Conservation (phyloP, 2,888 invertebrate species). For the Phortica okadai region DNA sequence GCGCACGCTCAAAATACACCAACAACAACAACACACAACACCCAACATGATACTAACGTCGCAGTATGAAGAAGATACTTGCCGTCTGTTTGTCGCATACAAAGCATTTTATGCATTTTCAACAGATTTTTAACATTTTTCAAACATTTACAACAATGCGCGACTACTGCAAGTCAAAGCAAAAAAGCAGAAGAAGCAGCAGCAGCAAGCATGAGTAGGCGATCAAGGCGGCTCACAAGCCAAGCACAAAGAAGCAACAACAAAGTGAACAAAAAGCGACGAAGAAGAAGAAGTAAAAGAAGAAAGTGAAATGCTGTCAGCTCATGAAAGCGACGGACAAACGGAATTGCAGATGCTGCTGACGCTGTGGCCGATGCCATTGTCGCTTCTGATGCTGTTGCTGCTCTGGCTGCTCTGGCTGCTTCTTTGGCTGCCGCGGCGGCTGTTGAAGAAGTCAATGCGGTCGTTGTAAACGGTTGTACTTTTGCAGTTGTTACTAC, state of each 20-base stretch:
- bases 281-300: slow-evolving; percentile 35
- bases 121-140: slow-evolving; percentile 43
- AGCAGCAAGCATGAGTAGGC: not conserved
- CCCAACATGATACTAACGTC: not conserved
- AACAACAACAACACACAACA: not conserved
- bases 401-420: slow-evolving; percentile 28
- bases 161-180: not conserved
- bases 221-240: not conserved
- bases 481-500: slow-evolving; percentile 28
- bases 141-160: slow-evolving; percentile 1
- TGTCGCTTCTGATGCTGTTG: slow-evolving; percentile 41
- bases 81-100: not conserved
- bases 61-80: not conserved
- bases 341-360: slow-evolving; percentile 59
- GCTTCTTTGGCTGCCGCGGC: slow-evolving; percentile 22
- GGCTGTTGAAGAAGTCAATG: slow-evolving; percentile 46
- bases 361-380: slow-evolving; percentile 51
- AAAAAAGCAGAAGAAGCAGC: not conserved
- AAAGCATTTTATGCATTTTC: slow-evolving; percentile 27
- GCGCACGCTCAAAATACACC: not conserved
- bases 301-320: slow-evolving; percentile 50
- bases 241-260: not conserved
- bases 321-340: slow-evolving; percentile 40
- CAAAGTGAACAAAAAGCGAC: not conserved
- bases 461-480: slow-evolving; percentile 46